A percentile compares a stretch with the other conserved stretches of the same genome.
Conservation (phyloP, 2,113 vertebrate species). For the Nansenia antarctica region DNA sequence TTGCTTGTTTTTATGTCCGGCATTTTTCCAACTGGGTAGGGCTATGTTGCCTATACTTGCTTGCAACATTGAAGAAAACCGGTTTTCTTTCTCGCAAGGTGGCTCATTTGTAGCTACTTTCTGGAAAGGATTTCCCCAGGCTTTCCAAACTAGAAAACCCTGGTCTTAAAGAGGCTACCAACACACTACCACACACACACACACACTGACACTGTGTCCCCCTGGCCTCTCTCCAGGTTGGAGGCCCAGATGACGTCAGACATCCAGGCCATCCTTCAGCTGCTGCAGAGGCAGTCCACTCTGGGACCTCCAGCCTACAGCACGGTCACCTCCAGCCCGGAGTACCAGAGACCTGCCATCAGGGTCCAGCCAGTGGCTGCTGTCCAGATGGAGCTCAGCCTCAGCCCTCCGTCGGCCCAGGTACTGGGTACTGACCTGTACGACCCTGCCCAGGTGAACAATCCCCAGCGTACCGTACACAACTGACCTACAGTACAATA, state of each 20-base stretch:
- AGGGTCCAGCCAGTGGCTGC: conserved; percentile 73
- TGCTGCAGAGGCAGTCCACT: conserved; percentile 87
- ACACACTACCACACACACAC: neutral
- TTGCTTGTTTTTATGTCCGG: too few species aligned
- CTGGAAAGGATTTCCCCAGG: too few species aligned
- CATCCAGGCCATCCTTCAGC: conserved; percentile 93
- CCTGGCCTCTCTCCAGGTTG: conserved; percentile 76
- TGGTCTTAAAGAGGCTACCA: too few species aligned
- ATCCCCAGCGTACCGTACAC: neutral
- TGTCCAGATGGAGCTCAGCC: conserved; percentile 78
- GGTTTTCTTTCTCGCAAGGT: too few species aligned
- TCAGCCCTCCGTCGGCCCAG: conserved; percentile 62
- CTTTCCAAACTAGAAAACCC: too few species aligned
- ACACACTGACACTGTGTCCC: neutral
- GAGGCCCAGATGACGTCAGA: conserved; percentile 96
- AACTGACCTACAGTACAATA: too few species aligned
- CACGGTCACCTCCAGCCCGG: conserved; percentile 82
- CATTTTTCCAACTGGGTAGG: too few species aligned
- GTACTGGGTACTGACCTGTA: conserved; percentile 47
- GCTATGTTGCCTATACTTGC: too few species aligned
- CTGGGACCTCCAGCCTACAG: conserved; percentile 92
- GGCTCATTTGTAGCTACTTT: too few species aligned
- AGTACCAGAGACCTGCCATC: conserved; percentile 79
- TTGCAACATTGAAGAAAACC: too few species aligned
- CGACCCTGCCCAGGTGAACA: conserved; percentile 5